phyloP scores from a whole-genome alignment of 2,797 vertebrate species.

The Telmatherina bonti region DNA sequence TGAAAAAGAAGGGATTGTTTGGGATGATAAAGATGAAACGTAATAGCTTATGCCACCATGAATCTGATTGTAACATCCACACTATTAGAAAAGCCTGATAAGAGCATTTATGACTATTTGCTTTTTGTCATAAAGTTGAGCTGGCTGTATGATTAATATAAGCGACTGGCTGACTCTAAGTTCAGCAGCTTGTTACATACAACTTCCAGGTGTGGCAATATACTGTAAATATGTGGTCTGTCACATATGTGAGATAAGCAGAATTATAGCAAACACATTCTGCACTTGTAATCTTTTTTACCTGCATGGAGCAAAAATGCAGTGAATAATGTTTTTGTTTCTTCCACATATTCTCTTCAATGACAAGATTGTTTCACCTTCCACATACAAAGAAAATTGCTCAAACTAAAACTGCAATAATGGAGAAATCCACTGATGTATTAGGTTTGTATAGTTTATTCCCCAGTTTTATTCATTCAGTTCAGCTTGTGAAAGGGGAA shows the following conservation, averaged over 20 bases:
- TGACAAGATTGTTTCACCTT: conserved; percentile 65
- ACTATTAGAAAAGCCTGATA: conserved; percentile 81
- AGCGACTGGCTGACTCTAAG: conserved; percentile 56
- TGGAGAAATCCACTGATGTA: conserved; percentile 38
- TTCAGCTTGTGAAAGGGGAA: background rate
- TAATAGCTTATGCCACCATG: conserved; percentile 95
- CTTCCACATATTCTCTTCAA: conserved; percentile 46
- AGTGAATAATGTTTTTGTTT: conserved; percentile 75
- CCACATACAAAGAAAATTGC: conserved; percentile 64
- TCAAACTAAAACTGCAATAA: conserved; percentile 43
- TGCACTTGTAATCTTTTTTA: conserved; percentile 57
- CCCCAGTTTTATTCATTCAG: conserved; percentile 10
- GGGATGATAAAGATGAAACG: conserved; percentile 87
- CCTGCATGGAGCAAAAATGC: conserved; percentile 71
- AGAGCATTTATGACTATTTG: conserved; percentile 82
- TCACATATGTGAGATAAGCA: conserved; percentile 72
- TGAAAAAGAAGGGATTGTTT: conserved; percentile 87
- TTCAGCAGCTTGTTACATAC: conserved; percentile 68
- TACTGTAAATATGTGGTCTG: conserved; percentile 67
- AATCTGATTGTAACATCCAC: conserved; percentile 92
- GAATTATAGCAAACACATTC: conserved; percentile 69
- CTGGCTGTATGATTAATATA: conserved; percentile 80
- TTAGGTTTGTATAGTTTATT: conserved; percentile 20
- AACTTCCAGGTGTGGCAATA: conserved; percentile 65
- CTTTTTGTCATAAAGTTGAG: conserved; percentile 77